Evolutionary conservation across 2,797 vertebrate species (phyloP).

Genomic region (Acanthornis magna): DNA sequence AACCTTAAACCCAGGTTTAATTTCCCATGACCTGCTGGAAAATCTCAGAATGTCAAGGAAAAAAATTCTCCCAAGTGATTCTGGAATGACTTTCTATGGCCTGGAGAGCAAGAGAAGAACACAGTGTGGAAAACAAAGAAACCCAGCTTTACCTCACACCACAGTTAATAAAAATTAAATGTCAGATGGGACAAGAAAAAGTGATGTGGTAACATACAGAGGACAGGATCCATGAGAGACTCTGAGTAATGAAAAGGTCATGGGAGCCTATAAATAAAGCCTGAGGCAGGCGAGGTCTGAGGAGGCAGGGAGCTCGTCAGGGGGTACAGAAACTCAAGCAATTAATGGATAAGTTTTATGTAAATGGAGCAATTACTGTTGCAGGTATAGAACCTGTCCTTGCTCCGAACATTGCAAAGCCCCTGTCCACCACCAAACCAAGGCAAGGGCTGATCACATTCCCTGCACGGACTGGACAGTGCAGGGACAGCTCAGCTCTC

Average conservation of each 20-base stretch:
- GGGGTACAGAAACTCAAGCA: background rate
- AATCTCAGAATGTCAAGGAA: background rate
- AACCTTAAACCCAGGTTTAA: background rate
- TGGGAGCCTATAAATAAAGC: conserved; percentile 47
- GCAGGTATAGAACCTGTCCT: background rate
- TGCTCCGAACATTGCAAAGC: background rate
- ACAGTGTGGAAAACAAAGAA: conserved; percentile 20
- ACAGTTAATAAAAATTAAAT: conserved; percentile 60
- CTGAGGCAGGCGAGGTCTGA: background rate
- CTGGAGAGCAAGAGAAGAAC: background rate
- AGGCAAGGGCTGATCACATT: rapidly evolving
- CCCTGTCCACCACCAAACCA: background rate
- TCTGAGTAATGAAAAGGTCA: conserved; percentile 55
- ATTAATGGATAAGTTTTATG: background rate
- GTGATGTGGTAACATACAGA: conserved; percentile 28
- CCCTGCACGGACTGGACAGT: rapidly evolving
- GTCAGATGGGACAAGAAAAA: conserved; percentile 36
- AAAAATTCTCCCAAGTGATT: background rate
- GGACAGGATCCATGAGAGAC: conserved; percentile 35
- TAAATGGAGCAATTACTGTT: background rate
- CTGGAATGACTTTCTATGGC: background rate
- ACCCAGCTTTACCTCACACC: conserved; percentile 12
- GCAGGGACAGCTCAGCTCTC: background rate
- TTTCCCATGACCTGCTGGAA: background rate
- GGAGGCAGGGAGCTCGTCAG: background rate